phyloP scores from a whole-genome alignment of 2,113 vertebrate genomes.

The Ceyx margarethae region DNA sequence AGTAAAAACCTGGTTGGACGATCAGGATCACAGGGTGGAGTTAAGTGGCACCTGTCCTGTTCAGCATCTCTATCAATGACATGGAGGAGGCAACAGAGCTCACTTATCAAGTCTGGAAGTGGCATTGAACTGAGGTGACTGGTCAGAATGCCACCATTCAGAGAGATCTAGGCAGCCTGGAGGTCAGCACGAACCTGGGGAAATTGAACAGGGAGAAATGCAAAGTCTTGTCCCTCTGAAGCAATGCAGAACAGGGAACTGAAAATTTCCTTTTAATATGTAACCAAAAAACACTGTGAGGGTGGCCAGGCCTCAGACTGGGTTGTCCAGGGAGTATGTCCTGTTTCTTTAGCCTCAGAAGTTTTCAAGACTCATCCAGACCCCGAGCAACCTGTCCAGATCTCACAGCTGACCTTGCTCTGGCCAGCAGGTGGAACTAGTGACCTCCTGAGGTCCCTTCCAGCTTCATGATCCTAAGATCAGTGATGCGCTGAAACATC shows the following conservation, averaged over 20 bases:
- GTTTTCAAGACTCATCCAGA: background rate
- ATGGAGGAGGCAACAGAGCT: background rate
- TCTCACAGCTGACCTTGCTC: background rate
- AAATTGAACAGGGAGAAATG: background rate
- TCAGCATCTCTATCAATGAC: background rate
- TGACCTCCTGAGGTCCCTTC: background rate
- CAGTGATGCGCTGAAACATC: background rate
- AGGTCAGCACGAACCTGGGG: background rate
- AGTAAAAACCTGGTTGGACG: background rate
- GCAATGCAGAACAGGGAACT: rapidly evolving
- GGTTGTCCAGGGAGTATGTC: background rate
- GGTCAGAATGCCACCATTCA: background rate
- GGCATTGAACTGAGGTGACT: background rate
- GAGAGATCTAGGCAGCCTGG: background rate
- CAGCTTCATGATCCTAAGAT: background rate
- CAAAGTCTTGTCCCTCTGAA: background rate
- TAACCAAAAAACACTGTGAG: rapidly evolving
- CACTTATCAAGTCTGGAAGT: background rate
- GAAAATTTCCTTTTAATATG: background rate
- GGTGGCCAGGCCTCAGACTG: background rate
- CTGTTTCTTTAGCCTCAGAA: background rate
- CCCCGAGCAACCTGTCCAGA: background rate
- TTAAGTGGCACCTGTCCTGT: background rate
- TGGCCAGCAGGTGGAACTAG: background rate
- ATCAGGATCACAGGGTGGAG: background rate